Percentiles rank a stretch among this genome's conserved stretches.
These are phyloP conservation scores for Crossocerus cetratus DNA, from an alignment of 2,888 invertebrate species.

Conservation along the genomic window DNA sequence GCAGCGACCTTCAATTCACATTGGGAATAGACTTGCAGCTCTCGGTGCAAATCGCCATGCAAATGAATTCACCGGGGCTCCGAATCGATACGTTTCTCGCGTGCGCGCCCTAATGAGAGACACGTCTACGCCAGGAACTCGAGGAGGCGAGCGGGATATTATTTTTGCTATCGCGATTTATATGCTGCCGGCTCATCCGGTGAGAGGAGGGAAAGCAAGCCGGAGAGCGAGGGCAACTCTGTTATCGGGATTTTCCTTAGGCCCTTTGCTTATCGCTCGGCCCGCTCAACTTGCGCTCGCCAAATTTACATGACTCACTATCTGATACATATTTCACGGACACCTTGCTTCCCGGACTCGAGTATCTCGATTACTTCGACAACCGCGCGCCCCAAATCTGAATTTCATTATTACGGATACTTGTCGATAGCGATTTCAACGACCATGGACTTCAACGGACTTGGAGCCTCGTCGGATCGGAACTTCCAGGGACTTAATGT, in stretches of 20 bases:
- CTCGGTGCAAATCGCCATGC: background rate
- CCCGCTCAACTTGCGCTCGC: too few species aligned
- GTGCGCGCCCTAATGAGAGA: background rate
- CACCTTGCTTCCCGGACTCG: background rate
- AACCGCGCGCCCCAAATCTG: too few species aligned
- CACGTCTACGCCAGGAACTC: background rate
- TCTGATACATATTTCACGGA: background rate
- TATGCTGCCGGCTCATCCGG: too few species aligned
- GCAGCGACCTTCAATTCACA: background rate
- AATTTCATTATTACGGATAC: too few species aligned
- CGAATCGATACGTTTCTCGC: slow-evolving; percentile 5
- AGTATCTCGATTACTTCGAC: too few species aligned
- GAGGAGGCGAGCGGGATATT: background rate
- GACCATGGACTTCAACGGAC: too few species aligned
- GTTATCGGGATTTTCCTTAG: too few species aligned
- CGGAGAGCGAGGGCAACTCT: too few species aligned
- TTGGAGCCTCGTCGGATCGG: too few species aligned
- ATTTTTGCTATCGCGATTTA: slow-evolving; percentile 22
- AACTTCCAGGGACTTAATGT: too few species aligned
- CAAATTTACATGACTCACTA: background rate
- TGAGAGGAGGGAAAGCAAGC: too few species aligned
- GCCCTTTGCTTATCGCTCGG: background rate
- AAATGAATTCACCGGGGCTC: background rate
- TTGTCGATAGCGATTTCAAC: too few species aligned
- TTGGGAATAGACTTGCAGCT: background rate